Base-by-base conservation (phyloP, 2,797 vertebrate genomes). In the Lemur catta region DNA sequence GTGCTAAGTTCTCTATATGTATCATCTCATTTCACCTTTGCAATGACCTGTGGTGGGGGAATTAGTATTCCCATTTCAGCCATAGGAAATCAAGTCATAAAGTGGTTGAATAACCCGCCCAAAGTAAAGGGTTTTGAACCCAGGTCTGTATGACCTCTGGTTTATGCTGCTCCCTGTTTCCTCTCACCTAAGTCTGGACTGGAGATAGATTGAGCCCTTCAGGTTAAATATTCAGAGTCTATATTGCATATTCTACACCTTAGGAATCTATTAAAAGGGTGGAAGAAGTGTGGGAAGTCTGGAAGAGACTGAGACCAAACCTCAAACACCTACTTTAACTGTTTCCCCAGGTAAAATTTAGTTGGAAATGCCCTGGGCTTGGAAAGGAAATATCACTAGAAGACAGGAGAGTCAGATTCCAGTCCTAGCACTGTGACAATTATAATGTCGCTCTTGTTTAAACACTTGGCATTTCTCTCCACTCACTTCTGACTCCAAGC, bases 151-250 rank as follows among this genome's bases (percentile, higher is more conserved):
- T 90, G 67, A 82, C 43, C 71, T 69, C 43, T 79, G 26, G 46
- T 43, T 55, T 81, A 22, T 7, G 7, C 71, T n/a, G 2, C 65
- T 91, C 63, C 52, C 81, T 75, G 9, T 89, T 94, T 93, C 52
- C 43, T 91, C 43, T 81, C 14, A 24, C 18, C 18, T 63, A 12
- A 71, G 46, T 78, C 26, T 80, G 24, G 30, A 82, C 46, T 38
- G 48, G 91, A 84, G 55, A 48, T n/a, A 81, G 57, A 79, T 43
- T 48, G 71, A 71, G 30, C 38, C 38, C 24, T 88, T 75, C 28
- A 46, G 26, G 74, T 94, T 93, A 86, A 91, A 84, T 78, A 85
- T 65, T 90, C 50, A 93, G 81, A 95, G 67, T 38, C 20, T 35
- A 5, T 48, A 48, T 43, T 61, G 48, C 75, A 43, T 90, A 67